A percentile compares a stretch with the other conserved stretches of the same genome.
Conservation (phyloP, 2,113 vertebrate species). For the Thamnophis sirtalis region DNA sequence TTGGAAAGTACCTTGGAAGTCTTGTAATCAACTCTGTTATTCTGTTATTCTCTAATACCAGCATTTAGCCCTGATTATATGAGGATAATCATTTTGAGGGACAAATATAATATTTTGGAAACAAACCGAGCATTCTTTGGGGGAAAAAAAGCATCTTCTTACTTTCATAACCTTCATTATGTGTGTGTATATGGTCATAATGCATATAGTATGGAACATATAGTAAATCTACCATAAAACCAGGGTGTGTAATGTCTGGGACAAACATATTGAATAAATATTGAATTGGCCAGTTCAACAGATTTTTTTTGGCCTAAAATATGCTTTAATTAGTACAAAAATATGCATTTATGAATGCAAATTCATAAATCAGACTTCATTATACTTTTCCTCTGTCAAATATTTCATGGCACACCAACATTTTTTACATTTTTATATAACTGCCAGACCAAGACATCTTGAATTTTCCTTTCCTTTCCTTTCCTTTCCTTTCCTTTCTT, state of each 20-base stretch:
- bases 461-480: neutral
- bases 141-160: neutral
- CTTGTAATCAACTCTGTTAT: neutral
- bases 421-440: neutral
- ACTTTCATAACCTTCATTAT: neutral
- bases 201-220: neutral
- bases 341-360: conserved; percentile 1
- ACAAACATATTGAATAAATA: conserved; percentile 22
- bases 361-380: neutral
- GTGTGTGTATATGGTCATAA: neutral
- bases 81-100: neutral
- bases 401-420: neutral
- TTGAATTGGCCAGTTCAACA: neutral
- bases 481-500: neutral
- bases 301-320: neutral
- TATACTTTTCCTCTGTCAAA: conserved; percentile 12
- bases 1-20: neutral
- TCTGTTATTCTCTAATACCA: neutral
- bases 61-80: neutral
- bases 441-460: neutral
- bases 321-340: conserved; percentile 10
- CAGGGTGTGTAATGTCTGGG: conserved; percentile 10
- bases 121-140: neutral
- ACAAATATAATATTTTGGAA: neutral
- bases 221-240: neutral